phyloP scores from a whole-genome alignment of 2,113 vertebrate species.

The Limanda limanda region DNA sequence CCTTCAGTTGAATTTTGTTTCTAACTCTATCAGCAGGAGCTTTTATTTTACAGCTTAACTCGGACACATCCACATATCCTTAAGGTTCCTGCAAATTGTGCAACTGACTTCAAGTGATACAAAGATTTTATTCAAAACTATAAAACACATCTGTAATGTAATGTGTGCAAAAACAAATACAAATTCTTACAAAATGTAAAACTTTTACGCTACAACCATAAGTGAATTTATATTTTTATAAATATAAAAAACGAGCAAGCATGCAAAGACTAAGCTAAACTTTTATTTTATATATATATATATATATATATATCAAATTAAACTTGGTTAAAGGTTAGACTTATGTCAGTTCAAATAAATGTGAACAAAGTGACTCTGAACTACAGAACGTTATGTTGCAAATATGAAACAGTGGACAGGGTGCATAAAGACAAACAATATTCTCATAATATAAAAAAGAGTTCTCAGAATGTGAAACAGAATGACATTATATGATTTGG shows the following conservation, averaged over 20 bases:
- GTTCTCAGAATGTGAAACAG: conserved; percentile 39
- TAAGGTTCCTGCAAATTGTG: conserved; percentile 22
- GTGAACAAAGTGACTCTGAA: neutral
- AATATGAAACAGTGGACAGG: conserved; percentile 17
- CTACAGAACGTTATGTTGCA: conserved; percentile 2
- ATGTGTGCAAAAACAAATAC: conserved; percentile 26
- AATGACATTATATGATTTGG: conserved; percentile 25
- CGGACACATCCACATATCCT: neutral
- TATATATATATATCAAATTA: conserved; percentile 5
- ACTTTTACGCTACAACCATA: neutral
- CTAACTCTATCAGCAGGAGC: neutral
- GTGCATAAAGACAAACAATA: conserved; percentile 16
- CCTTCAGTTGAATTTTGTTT: conserved; percentile 26
- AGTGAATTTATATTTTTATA: conserved; percentile 30
- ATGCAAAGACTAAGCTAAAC: conserved; percentile 27
- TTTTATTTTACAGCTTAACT: conserved; percentile 14
- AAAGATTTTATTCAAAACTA: conserved; percentile 34
- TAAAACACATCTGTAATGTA: conserved; percentile 16
- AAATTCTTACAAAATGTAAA: conserved; percentile 36
- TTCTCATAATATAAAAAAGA: conserved; percentile 47
- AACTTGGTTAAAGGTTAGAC: conserved; percentile 24
- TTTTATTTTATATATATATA: conserved; percentile 1
- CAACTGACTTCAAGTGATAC: conserved; percentile 1
- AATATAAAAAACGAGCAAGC: conserved; percentile 7
- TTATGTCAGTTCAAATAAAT: conserved; percentile 23